Conservation (phyloP, 2,888 invertebrate species). For the Pheosia gnoma region DNA sequence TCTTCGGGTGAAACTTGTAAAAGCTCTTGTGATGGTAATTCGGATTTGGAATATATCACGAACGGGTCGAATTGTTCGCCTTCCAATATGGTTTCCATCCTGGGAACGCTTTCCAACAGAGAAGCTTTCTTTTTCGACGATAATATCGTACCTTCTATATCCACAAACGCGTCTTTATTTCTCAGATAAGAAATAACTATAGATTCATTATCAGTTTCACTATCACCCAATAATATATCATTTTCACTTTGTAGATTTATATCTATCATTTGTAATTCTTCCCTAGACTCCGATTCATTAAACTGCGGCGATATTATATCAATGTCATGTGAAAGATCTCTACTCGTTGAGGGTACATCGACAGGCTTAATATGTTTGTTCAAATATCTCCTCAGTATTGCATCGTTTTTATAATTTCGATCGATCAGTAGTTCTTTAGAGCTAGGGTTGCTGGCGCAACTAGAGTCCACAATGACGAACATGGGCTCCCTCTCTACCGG, state of each 20-base stretch:
- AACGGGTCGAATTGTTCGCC: constrained; percentile 49
- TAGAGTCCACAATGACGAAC: constrained; percentile 57
- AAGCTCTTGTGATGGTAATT: constrained; percentile 14
- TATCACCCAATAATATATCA: constrained; percentile 42
- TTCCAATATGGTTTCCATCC: constrained; percentile 67
- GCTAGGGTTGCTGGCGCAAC: constrained; percentile 49
- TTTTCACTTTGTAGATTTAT: constrained; percentile 61
- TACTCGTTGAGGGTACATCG: constrained; percentile 56
- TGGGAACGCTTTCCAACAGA: constrained; percentile 56
- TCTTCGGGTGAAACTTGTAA: constrained; percentile 17
- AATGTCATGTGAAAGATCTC: constrained; percentile 32
- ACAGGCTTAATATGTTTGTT: constrained; percentile 39
- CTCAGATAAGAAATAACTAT: constrained; percentile 59
- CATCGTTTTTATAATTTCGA: constrained; percentile 35
- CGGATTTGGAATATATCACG: constrained; percentile 28
- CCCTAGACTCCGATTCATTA: constrained; percentile 44
- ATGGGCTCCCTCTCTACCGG: constrained; percentile 48
- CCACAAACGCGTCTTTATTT: constrained; percentile 47
- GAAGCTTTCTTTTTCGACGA: constrained; percentile 56
- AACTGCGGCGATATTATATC: constrained; percentile 25
- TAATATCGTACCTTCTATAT: constrained; percentile 43
- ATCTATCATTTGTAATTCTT: constrained; percentile 56
- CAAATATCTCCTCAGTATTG: constrained; percentile 35
- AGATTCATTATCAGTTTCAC: constrained; percentile 51
- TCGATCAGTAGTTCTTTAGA: constrained; percentile 51